Evolutionary conservation across 2,888 invertebrate species (phyloP).

Genomic region (Orthosia gothica): DNA sequence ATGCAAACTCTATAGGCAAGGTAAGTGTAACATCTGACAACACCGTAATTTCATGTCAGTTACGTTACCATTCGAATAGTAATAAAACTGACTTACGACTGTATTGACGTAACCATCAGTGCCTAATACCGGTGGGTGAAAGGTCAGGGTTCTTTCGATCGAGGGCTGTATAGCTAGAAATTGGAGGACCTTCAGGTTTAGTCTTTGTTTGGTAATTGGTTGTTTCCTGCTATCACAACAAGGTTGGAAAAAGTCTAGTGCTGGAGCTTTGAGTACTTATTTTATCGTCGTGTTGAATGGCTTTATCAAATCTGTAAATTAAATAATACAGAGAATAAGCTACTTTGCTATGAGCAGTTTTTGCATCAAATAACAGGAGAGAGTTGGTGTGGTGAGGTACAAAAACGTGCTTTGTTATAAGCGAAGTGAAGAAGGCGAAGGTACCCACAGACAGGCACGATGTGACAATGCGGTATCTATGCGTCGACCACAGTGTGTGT

Average conservation of each 20-base stretch:
- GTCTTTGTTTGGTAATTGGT: constrained; percentile 7
- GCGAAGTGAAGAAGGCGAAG: too few relatives aligned
- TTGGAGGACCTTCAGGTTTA: background rate
- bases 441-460: too few relatives aligned
- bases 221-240: constrained; percentile 7
- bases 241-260: background rate
- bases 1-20: constrained; percentile 27
- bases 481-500: too few relatives aligned
- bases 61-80: constrained; percentile 31
- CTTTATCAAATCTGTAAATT: too few relatives aligned
- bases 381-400: too few relatives aligned
- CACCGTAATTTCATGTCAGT: constrained; percentile 17
- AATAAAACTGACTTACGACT: constrained; percentile 69
- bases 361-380: too few relatives aligned
- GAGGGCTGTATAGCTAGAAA: constrained; percentile 14
- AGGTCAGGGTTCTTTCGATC: constrained; percentile 70
- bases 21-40: constrained; percentile 30
- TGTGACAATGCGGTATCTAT: too few relatives aligned
- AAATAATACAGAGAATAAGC: too few relatives aligned
- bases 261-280: background rate
- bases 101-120: constrained; percentile 73
- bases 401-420: too few relatives aligned
- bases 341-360: background rate
- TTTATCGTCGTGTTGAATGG: background rate
- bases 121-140: constrained; percentile 65